Evolutionary conservation across 2,888 invertebrate genomes (phyloP).

Genomic region (Rutpela maculata): DNA sequence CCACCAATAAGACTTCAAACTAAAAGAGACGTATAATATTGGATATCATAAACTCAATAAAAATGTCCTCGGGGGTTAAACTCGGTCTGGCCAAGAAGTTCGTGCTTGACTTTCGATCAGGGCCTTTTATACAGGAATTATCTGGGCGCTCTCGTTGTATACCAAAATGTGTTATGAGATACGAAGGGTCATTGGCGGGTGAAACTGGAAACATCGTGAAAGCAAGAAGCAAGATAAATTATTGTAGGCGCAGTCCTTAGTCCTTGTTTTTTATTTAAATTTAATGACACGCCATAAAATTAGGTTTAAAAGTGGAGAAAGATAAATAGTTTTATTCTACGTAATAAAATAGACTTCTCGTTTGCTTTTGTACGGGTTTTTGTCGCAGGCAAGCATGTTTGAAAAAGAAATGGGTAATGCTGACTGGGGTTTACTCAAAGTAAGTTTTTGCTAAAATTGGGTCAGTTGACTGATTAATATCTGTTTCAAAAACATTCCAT

Average conservation of each 20-base stretch:
- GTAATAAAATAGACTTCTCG: conserved; percentile 23
- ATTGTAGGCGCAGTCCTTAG: conserved; percentile 36
- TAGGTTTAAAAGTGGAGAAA: conserved; percentile 40
- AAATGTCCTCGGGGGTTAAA: conserved; percentile 45
- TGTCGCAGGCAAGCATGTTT: background rate
- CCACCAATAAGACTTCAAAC: conserved; percentile 45
- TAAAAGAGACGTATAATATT: conserved; percentile 48
- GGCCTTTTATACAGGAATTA: conserved; percentile 1
- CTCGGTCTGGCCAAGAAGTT: conserved; percentile 29
- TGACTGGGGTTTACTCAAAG: background rate
- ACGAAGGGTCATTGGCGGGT: conserved; percentile 44
- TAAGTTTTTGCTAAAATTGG: too few relatives aligned
- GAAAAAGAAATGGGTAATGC: background rate
- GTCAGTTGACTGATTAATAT: too few relatives aligned
- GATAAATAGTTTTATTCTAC: conserved; percentile 31
- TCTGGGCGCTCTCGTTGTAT: conserved; percentile 38
- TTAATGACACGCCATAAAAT: conserved; percentile 35
- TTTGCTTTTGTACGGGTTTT: conserved; percentile 6
- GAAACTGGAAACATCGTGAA: conserved; percentile 38
- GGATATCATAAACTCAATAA: conserved; percentile 50
- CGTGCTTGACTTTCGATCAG: background rate
- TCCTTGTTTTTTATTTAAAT: conserved; percentile 42
- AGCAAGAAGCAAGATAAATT: conserved; percentile 47
- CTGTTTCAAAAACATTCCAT: too few relatives aligned
- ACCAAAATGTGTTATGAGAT: conserved; percentile 44